phyloP scores from a whole-genome alignment of 1,140 invertebrate genomes.

The Cyphomyrmex costatus region DNA sequence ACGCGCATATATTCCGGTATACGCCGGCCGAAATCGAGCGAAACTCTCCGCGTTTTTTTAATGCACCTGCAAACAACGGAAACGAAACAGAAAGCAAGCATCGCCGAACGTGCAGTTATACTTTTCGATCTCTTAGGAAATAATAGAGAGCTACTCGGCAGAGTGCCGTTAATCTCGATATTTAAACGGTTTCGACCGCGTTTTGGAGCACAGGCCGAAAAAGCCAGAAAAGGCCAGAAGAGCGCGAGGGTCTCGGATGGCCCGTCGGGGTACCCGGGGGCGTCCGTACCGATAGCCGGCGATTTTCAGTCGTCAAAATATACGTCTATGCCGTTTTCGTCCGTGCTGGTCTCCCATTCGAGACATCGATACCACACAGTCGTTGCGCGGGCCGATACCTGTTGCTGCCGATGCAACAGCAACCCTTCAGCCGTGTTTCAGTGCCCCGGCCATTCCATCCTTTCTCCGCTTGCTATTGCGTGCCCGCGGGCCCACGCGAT shows the following conservation, averaged over 20 bases:
- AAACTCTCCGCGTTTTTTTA: slow-evolving; percentile 56
- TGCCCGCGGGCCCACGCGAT: slow-evolving; percentile 54
- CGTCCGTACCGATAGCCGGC: slow-evolving; percentile 73
- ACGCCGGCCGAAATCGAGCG: slow-evolving; percentile 12
- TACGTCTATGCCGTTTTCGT: slow-evolving; percentile 80
- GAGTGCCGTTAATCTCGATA: slow-evolving; percentile 74
- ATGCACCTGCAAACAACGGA: slow-evolving; percentile 71
- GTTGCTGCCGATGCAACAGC: slow-evolving; percentile 63
- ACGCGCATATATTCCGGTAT: slow-evolving; percentile 7
- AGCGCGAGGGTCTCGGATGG: slow-evolving; percentile 6
- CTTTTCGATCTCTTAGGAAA: slow-evolving; percentile 69
- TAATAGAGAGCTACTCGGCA: slow-evolving; percentile 75
- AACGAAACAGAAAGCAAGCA: slow-evolving; percentile 69
- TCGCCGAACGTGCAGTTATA: slow-evolving; percentile 61
- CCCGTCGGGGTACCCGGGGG: slow-evolving; percentile 49
- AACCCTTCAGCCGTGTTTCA: slow-evolving; percentile 6
- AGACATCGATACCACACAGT: slow-evolving; percentile 50
- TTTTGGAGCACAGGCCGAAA: slow-evolving; percentile 47
- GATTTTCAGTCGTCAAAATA: slow-evolving; percentile 85
- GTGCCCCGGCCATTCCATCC: slow-evolving; percentile 23
- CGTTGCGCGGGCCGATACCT: slow-evolving; percentile 68
- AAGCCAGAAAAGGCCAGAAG: neutral
- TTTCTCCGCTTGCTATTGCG: slow-evolving; percentile 43
- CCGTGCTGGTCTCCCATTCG: slow-evolving; percentile 32
- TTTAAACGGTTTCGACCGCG: slow-evolving; percentile 74